Percentiles rank a stretch among this genome's conserved stretches.
These are phyloP conservation scores for Campoletis raptor DNA, from an alignment of 2,888 invertebrate genomes.

Conservation along the genomic window DNA sequence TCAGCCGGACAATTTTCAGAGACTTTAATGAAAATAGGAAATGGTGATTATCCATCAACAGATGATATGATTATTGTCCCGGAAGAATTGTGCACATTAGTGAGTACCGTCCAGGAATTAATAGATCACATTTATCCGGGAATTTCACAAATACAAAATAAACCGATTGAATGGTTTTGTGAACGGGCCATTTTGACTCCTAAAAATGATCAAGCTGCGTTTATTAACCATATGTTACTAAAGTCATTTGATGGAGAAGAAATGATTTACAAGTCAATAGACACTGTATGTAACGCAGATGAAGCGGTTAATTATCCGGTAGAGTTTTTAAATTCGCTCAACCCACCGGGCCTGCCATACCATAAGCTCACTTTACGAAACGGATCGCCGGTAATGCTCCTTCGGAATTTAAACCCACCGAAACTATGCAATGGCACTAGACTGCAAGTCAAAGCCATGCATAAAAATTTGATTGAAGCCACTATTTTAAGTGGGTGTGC, in stretches of 20 bases:
- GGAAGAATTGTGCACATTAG: not conserved
- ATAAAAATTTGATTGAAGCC: constrained; percentile 74
- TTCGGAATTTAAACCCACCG: constrained; percentile 78
- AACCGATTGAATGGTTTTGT: constrained; percentile 10
- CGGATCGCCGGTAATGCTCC: constrained; percentile 72
- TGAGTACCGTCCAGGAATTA: constrained; percentile 12
- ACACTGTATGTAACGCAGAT: constrained; percentile 54
- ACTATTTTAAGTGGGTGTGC: constrained; percentile 71
- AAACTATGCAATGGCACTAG: constrained; percentile 75
- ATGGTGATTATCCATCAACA: constrained; percentile 15
- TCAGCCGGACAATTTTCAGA: constrained; percentile 9
- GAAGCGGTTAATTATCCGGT: constrained; percentile 72
- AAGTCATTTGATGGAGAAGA: not conserved
- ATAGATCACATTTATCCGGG: constrained; percentile 11
- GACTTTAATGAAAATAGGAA: too few relatives aligned
- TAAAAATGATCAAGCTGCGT: constrained; percentile 5
- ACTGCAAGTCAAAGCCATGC: constrained; percentile 71
- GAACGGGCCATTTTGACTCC: constrained; percentile 20
- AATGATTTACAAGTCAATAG: constrained; percentile 56
- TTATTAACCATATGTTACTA: constrained; percentile 10
- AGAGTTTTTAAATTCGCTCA: constrained; percentile 75
- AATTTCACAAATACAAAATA: not conserved
- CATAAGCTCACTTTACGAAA: constrained; percentile 72
- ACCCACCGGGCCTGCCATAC: constrained; percentile 73
- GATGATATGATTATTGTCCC: constrained; percentile 1